Conservation (phyloP, 2,888 invertebrate genomes). For the Crocallis elinguaria region DNA sequence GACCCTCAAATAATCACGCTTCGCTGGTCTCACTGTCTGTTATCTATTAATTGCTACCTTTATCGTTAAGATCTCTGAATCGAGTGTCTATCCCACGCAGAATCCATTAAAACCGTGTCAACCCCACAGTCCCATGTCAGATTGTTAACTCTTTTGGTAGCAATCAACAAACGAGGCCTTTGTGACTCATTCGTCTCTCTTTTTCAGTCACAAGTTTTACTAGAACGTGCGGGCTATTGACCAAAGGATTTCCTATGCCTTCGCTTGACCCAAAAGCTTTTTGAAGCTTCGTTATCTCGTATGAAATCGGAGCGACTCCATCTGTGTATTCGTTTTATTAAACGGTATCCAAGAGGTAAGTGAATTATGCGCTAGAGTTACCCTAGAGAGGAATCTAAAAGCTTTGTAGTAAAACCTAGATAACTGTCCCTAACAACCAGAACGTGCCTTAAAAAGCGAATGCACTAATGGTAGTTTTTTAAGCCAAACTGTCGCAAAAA, state of each 20-base stretch:
- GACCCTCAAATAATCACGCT: no score
- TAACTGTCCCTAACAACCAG: no score
- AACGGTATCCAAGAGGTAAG: background rate
- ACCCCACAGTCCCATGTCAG: background rate
- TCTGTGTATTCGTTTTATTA: background rate
- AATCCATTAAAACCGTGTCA: constrained; percentile 4
- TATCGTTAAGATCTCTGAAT: background rate
- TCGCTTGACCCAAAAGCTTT: background rate
- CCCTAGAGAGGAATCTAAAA: background rate
- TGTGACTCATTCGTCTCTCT: background rate
- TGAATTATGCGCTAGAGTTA: background rate
- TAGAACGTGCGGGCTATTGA: background rate
- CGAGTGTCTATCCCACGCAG: background rate
- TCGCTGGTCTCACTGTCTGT: background rate
- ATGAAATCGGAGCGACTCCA: background rate
- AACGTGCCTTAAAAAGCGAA: no score
- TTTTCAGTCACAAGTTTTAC: background rate
- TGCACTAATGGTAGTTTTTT: no score
- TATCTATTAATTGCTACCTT: constrained; percentile 8
- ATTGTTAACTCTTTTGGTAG: constrained; percentile 7
- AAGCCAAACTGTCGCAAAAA: no score
- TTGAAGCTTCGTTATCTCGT: background rate
- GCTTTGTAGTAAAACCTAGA: no score
- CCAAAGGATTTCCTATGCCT: background rate
- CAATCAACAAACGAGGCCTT: background rate